Conservation (phyloP, 2,797 vertebrate genomes). For the Lycodopsis pacificus region DNA sequence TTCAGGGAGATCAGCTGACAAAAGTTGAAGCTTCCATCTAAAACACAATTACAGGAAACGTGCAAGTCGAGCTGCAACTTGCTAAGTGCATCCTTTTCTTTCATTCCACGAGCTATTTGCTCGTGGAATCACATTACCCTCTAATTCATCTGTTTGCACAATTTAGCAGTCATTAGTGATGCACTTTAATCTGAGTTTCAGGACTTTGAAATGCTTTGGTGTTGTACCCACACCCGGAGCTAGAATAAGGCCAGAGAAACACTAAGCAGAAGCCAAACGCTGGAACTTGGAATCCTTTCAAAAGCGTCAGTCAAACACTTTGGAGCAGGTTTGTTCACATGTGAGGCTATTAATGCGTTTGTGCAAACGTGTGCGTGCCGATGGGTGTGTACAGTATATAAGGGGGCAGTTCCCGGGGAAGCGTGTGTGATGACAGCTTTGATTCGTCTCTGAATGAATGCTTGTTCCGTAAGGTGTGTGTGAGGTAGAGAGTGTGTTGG, state of each 20-base stretch:
- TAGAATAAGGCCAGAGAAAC: conserved; percentile 22
- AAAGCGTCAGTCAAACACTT: conserved; percentile 42
- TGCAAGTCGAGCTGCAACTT: conserved; percentile 59
- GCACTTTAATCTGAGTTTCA: conserved; percentile 30
- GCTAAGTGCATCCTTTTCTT: conserved; percentile 41
- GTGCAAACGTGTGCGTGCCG: conserved; percentile 22
- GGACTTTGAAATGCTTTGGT: background rate
- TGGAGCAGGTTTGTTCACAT: conserved; percentile 74
- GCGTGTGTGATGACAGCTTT: conserved; percentile 16
- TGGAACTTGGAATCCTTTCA: conserved; percentile 51
- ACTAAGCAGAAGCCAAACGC: background rate
- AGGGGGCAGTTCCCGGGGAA: conserved; percentile 20
- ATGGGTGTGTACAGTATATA: conserved; percentile 39
- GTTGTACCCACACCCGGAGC: conserved; percentile 50
- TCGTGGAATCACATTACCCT: conserved; percentile 36
- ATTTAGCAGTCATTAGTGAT: conserved; percentile 21
- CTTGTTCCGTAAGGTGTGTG: conserved; percentile 9
- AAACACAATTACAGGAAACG: conserved; percentile 46
- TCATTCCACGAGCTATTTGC: conserved; percentile 35
- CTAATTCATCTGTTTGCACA: conserved; percentile 36
- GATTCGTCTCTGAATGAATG: conserved; percentile 11
- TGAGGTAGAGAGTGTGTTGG: background rate
- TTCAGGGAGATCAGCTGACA: conserved; percentile 36
- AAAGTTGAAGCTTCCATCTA: conserved; percentile 32
- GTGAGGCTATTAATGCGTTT: conserved; percentile 32